Percentiles rank a stretch among this genome's conserved stretches.
Conservation (phyloP, 2,113 vertebrate species). For the Dolichallabes microphthalmus region DNA sequence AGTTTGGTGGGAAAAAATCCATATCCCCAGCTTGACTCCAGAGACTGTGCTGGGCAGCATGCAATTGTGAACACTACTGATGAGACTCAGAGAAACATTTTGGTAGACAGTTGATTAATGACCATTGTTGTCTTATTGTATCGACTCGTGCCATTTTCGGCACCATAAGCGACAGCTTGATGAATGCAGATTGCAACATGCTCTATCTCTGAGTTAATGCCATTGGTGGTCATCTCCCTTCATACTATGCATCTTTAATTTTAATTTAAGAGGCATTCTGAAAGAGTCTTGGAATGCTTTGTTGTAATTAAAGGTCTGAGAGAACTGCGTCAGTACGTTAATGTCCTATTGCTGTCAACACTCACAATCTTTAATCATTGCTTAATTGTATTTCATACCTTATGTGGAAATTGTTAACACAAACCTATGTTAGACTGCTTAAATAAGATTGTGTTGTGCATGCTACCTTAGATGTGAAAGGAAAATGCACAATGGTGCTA, state of each 20-base stretch:
- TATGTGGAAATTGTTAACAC: conserved; percentile 62
- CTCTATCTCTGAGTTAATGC: conserved; percentile 42
- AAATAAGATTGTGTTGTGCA: conserved; percentile 44
- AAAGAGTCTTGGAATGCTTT: conserved; percentile 50
- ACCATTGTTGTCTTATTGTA: conserved; percentile 55
- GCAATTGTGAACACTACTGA: conserved; percentile 60
- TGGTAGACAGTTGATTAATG: conserved; percentile 68
- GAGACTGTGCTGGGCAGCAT: conserved; percentile 45
- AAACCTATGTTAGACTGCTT: conserved; percentile 58
- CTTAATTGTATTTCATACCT: conserved; percentile 40
- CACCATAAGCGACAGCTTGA: conserved; percentile 49
- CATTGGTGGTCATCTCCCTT: conserved; percentile 27
- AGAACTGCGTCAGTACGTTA: conserved; percentile 43
- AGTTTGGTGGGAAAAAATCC: conserved; percentile 68
- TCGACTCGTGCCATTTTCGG: conserved; percentile 63
- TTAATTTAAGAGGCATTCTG: conserved; percentile 20
- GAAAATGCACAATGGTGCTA: not conserved
- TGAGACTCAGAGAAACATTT: conserved; percentile 44
- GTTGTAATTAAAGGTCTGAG: conserved; percentile 58
- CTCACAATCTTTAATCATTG: conserved; percentile 52
- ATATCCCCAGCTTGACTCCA: conserved; percentile 56
- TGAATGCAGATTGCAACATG: conserved; percentile 59
- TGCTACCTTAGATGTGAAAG: not conserved
- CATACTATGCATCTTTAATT: conserved; percentile 30
- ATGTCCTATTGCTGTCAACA: conserved; percentile 54